A percentile compares a stretch with the other conserved stretches of the same genome.
These are phyloP conservation scores for Dromius quadrimaculatus DNA, from an alignment of 2,888 invertebrate genomes.

Conservation along the genomic window DNA sequence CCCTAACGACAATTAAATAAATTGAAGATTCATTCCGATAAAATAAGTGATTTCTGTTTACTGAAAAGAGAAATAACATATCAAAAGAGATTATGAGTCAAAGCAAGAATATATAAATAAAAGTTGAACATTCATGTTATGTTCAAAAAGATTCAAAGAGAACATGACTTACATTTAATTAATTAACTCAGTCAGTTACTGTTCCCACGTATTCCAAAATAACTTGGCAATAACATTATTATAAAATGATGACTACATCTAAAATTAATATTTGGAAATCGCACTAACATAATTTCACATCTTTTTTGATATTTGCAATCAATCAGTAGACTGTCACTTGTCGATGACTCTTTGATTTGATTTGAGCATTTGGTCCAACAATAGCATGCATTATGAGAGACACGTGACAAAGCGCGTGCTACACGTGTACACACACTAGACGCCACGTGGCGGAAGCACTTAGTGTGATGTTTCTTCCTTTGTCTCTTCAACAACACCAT, in stretches of 20 bases:
- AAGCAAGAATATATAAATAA: no score
- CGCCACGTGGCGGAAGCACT: slow-evolving; percentile 43
- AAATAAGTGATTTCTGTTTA: neutral
- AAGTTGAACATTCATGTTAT: no score
- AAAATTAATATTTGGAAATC: no score
- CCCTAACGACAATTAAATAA: neutral
- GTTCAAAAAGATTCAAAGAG: no score
- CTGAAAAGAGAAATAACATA: no score
- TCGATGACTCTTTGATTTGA: slow-evolving; percentile 43
- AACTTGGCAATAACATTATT: no score
- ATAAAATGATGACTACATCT: no score
- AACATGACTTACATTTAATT: no score
- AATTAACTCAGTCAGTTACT: no score
- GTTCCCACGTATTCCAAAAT: no score
- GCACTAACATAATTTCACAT: neutral
- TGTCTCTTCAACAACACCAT: neutral
- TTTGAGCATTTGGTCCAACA: slow-evolving; percentile 9
- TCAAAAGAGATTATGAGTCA: no score
- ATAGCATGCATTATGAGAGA: neutral
- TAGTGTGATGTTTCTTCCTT: slow-evolving; percentile 29
- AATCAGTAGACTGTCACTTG: slow-evolving; percentile 40
- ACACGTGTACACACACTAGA: slow-evolving; percentile 12
- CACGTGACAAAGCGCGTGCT: slow-evolving; percentile 18
- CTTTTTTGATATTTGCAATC: slow-evolving; percentile 16
- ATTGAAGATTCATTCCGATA: no score